Conservation (phyloP, 2,113 vertebrate species). For the Chaenocephalus aceratus region DNA sequence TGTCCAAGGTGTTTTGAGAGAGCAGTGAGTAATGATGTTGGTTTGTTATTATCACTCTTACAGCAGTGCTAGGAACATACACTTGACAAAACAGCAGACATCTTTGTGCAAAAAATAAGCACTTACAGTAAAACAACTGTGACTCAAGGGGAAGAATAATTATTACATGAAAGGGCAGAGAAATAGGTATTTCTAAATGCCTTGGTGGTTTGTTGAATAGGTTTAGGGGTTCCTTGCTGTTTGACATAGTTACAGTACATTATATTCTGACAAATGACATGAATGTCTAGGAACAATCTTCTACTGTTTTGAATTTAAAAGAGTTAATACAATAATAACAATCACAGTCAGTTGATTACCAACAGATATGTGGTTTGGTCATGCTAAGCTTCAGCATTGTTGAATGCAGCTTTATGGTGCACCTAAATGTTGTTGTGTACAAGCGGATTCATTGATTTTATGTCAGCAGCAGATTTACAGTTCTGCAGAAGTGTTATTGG, state of each 20-base stretch:
- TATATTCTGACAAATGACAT: background rate
- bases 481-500: constrained; percentile 4
- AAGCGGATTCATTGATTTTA: constrained; percentile 48
- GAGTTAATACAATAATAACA: background rate
- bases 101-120: constrained; percentile 2
- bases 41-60: constrained; percentile 12
- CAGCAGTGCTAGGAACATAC: background rate
- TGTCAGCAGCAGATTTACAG: constrained; percentile 42
- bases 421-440: constrained; percentile 18
- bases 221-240: background rate
- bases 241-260: background rate
- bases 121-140: background rate
- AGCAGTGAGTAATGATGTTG: constrained; percentile 52
- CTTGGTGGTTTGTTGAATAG: background rate
- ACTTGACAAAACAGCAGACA: background rate
- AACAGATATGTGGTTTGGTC: constrained; percentile 3
- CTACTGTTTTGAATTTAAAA: background rate
- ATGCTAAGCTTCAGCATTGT: constrained; percentile 12
- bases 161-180: background rate
- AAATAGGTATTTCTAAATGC: background rate
- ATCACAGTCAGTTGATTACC: background rate
- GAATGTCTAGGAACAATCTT: background rate
- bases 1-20: constrained; percentile 34
- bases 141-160: background rate
- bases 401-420: constrained; percentile 27